phyloP scores from a whole-genome alignment of 2,888 invertebrate genomes.

The Calephelis perditalis region DNA sequence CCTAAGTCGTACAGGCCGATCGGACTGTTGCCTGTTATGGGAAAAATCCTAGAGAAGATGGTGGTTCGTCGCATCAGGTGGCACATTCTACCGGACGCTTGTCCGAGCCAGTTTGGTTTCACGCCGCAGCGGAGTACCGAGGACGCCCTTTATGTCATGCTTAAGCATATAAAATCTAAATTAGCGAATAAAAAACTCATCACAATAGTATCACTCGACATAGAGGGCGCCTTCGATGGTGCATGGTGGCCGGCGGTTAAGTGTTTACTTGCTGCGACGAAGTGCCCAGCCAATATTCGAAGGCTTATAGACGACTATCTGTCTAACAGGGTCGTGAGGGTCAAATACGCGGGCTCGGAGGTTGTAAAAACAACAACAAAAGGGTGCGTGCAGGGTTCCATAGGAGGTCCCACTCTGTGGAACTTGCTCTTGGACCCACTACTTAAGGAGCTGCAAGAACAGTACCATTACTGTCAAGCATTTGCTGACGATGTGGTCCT shows the following conservation, averaged over 20 bases:
- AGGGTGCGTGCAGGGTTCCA: conserved; percentile 22
- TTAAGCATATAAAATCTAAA: too few relatives aligned
- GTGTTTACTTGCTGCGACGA: background rate
- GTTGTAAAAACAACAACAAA: conserved; percentile 12
- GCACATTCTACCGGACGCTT: too few relatives aligned
- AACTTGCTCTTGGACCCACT: conserved; percentile 27
- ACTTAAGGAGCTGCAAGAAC: conserved; percentile 15
- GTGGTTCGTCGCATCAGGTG: too few relatives aligned
- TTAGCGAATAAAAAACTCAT: too few relatives aligned
- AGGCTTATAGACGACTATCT: conserved; percentile 16
- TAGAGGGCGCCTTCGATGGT: conserved; percentile 8
- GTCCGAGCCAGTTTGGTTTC: too few relatives aligned
- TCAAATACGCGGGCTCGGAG: conserved; percentile 17
- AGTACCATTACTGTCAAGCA: conserved; percentile 22
- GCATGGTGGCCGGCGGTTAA: conserved; percentile 12
- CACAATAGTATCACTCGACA: too few relatives aligned
- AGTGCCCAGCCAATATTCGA: background rate
- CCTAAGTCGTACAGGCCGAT: background rate
- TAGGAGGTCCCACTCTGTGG: conserved; percentile 26
- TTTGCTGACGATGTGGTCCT: conserved; percentile 24
- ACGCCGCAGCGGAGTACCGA: too few relatives aligned
- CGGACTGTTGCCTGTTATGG: too few relatives aligned
- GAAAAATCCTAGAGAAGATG: too few relatives aligned
- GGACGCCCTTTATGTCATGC: too few relatives aligned
- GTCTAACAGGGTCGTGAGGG: background rate